A percentile compares a stretch with the other conserved stretches of the same genome.
phyloP scores from a whole-genome alignment of 2,888 invertebrate species.

The Frankliniella intonsa region DNA sequence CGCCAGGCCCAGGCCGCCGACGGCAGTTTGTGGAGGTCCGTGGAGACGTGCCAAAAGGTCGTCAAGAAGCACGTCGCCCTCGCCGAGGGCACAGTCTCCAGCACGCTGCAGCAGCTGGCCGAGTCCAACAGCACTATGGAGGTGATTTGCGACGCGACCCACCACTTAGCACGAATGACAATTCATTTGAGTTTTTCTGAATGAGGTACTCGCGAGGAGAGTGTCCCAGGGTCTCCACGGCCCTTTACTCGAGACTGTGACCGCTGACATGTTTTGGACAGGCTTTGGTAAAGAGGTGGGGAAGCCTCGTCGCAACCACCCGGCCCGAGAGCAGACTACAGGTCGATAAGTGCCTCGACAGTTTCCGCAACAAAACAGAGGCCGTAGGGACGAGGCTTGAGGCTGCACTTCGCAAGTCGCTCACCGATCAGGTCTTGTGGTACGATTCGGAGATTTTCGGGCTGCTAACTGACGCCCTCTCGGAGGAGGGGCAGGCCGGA shows the following conservation, averaged over 20 bases:
- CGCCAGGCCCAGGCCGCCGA: background rate
- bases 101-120: background rate
- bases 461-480: background rate
- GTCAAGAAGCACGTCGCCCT: background rate
- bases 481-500: background rate
- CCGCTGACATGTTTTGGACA: background rate
- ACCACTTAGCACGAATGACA: no score
- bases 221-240: no score
- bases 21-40: background rate
- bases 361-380: background rate
- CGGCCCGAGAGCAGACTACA: no score
- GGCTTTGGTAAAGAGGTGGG: background rate
- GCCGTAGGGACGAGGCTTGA: background rate
- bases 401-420: background rate
- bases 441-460: background rate
- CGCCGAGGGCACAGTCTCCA: background rate
- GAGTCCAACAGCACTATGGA: background rate
- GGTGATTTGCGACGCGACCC: background rate
- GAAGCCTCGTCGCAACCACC: background rate
- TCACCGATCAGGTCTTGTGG: background rate
- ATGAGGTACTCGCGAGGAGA: no score
- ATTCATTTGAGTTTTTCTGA: no score
- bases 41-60: conserved; percentile 10
- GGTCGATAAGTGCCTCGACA: background rate
- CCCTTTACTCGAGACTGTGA: background rate